These are phyloP conservation scores for Mycalesis mineus DNA, from an alignment of 2,888 invertebrate genomes.

Conservation along the genomic window DNA sequence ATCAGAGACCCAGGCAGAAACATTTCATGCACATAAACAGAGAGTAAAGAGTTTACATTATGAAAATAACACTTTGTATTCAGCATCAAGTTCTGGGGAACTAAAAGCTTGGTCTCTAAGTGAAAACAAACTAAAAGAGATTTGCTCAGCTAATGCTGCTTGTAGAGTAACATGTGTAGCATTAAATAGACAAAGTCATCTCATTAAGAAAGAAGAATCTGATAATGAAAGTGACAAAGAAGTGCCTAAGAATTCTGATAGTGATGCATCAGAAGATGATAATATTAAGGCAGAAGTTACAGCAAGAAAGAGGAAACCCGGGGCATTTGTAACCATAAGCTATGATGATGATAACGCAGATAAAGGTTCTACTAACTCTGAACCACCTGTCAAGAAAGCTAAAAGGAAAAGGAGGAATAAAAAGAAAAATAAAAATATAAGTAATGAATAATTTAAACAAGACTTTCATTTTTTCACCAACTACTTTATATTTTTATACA, in stretches of 20 bases:
- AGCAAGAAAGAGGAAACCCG: conserved; percentile 50
- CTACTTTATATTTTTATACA: too few species aligned
- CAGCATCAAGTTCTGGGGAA: conserved; percentile 88
- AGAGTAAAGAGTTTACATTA: conserved; percentile 83
- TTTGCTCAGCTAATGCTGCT: conserved; percentile 80
- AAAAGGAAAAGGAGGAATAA: conserved; percentile 63
- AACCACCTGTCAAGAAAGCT: conserved; percentile 47
- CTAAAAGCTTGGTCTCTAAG: conserved; percentile 83
- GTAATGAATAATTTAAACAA: not conserved
- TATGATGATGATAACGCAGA: conserved; percentile 52
- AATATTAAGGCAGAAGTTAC: conserved; percentile 26
- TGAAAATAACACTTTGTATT: conserved; percentile 78
- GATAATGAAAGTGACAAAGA: conserved; percentile 35
- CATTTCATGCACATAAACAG: conserved; percentile 78
- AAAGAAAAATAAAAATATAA: conserved; percentile 37
- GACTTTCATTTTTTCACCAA: not conserved
- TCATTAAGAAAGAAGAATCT: conserved; percentile 61
- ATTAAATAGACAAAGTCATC: conserved; percentile 71
- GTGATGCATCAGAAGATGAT: conserved; percentile 45
- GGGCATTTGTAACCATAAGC: conserved; percentile 62
- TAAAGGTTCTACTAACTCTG: conserved; percentile 33
- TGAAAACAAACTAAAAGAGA: conserved; percentile 63
- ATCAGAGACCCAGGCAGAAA: conserved; percentile 64
- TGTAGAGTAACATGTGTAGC: conserved; percentile 86
- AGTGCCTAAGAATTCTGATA: conserved; percentile 35